Evolutionary conservation across 2,797 vertebrate genomes (phyloP).

Genomic region (Etheostoma nigrum): DNA sequence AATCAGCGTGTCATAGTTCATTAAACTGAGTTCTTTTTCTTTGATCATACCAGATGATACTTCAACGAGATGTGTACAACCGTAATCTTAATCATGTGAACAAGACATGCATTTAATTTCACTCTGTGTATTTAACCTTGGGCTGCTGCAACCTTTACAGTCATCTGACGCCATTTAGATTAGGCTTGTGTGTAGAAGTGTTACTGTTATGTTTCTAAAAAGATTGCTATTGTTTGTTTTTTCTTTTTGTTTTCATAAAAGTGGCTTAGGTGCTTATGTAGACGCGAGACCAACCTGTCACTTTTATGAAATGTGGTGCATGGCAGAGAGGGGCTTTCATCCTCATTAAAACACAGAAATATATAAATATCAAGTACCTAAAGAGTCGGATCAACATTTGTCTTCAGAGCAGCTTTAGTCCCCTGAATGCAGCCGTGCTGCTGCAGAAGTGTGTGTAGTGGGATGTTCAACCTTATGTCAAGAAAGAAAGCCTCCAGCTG

Average conservation of each 20-base stretch:
- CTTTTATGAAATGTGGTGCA: not conserved
- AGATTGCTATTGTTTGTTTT: not conserved
- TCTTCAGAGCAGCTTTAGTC: not conserved
- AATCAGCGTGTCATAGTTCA: not conserved
- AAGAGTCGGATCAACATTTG: slow-evolving; percentile 12
- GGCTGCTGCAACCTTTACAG: not conserved
- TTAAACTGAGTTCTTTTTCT: slow-evolving; percentile 3
- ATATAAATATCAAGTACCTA: not conserved
- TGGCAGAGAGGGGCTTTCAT: not conserved
- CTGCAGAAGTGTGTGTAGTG: slow-evolving; percentile 29
- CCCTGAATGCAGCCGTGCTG: not conserved
- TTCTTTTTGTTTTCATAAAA: not conserved
- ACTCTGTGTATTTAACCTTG: slow-evolving; percentile 1
- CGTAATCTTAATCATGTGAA: not conserved
- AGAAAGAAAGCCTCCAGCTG: slow-evolving; percentile 61
- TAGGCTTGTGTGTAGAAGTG: not conserved
- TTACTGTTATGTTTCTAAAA: not conserved
- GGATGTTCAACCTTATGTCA: slow-evolving; percentile 47
- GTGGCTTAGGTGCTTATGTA: not conserved
- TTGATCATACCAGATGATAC: not conserved
- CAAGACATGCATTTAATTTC: slow-evolving; percentile 4
- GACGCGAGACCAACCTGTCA: not conserved
- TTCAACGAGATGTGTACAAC: not conserved
- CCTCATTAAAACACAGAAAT: not conserved
- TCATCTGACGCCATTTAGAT: not conserved